phyloP scores from a whole-genome alignment of 2,888 invertebrate species.

The Malthinus flaveolus region DNA sequence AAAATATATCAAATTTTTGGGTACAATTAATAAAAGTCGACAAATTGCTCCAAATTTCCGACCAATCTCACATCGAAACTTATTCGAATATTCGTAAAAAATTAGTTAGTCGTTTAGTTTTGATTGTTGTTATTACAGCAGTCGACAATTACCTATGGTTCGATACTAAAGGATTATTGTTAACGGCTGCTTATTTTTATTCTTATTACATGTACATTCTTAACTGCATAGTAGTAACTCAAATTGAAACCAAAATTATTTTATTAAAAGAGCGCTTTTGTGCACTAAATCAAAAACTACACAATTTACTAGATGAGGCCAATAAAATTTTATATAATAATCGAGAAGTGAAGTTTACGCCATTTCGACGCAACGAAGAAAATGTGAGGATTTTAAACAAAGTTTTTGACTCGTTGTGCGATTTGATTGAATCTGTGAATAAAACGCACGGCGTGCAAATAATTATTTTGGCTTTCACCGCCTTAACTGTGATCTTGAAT shows the following conservation, averaged over 20 bases:
- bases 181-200: slow-evolving; percentile 5
- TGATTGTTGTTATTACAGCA: background rate
- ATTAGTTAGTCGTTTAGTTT: background rate
- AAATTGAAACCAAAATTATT: slow-evolving; percentile 10
- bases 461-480: slow-evolving; percentile 9
- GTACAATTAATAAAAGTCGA: slow-evolving; percentile 1
- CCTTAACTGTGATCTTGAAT: slow-evolving; percentile 6
- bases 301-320: background rate
- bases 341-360: background rate
- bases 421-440: background rate
- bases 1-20: slow-evolving; percentile 1
- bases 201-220: slow-evolving; percentile 9
- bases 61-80: background rate
- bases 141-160: slow-evolving; percentile 13
- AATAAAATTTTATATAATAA: background rate
- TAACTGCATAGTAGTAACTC: slow-evolving; percentile 3
- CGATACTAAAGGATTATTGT: background rate
- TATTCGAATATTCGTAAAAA: background rate
- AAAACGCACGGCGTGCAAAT: slow-evolving; percentile 2
- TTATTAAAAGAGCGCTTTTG: slow-evolving; percentile 9
- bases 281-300: background rate
- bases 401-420: slow-evolving; percentile 5
- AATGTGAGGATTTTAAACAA: background rate
- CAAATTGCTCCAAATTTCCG: slow-evolving; percentile 1
- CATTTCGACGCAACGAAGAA: background rate